phyloP scores from a whole-genome alignment of 2,113 vertebrate genomes.

The cattle (Bos taurus) region DNA sequence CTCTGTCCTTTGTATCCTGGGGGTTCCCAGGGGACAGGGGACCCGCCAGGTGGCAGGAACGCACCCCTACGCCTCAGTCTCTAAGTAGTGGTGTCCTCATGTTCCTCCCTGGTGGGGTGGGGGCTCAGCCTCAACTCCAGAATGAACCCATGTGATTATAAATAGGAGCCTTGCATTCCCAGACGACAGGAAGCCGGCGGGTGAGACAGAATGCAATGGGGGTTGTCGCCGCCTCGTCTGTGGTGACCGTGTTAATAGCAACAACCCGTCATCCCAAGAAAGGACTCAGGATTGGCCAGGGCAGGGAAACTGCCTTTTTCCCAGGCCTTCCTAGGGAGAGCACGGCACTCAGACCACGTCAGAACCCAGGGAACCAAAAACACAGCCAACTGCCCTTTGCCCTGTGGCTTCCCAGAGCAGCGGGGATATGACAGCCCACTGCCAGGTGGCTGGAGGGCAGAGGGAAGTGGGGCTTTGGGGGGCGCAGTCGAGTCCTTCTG shows the following conservation, averaged over 20 bases:
- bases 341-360: not conserved
- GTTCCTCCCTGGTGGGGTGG: not conserved
- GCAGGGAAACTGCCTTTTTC: not conserved
- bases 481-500: not conserved
- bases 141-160: not conserved
- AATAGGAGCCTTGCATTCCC: slow-evolving; percentile 5
- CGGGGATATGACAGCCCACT: not conserved
- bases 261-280: not conserved
- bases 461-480: not conserved
- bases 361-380: slow-evolving; percentile 27
- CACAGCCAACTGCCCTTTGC: not conserved
- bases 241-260: not conserved
- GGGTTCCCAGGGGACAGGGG: not conserved
- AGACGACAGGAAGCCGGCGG: not conserved
- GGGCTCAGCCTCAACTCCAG: not conserved
- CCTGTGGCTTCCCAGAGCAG: not conserved
- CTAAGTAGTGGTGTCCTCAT: not conserved
- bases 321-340: slow-evolving; percentile 10
- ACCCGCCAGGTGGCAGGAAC: not conserved
- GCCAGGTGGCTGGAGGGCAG: not conserved
- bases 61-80: not conserved
- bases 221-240: not conserved
- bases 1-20: not conserved
- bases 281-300: not conserved
- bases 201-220: not conserved